A percentile compares a stretch with the other conserved stretches of the same genome.
Conservation (phyloP, 2,888 invertebrate genomes). For the Poecilus cupreus region DNA sequence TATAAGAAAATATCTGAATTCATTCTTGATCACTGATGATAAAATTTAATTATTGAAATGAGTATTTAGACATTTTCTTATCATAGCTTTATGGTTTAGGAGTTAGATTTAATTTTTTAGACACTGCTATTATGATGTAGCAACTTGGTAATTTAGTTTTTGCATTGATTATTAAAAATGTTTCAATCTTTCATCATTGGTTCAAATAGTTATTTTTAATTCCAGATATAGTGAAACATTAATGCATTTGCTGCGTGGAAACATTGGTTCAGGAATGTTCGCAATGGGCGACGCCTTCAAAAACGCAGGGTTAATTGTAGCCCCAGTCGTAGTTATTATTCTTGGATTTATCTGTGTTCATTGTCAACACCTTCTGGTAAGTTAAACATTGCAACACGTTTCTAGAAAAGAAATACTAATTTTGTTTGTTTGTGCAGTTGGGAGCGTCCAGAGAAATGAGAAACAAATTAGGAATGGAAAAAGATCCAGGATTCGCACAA, state of each 20-base stretch:
- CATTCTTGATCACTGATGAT: too few relatives aligned
- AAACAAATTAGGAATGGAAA: constrained; percentile 75
- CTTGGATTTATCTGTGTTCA: constrained; percentile 93
- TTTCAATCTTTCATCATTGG: too few relatives aligned
- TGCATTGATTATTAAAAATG: too few relatives aligned
- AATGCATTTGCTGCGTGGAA: constrained; percentile 95
- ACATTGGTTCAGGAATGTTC: constrained; percentile 96
- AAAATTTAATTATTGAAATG: too few relatives aligned
- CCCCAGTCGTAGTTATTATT: constrained; percentile 84
- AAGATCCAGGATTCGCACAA: constrained; percentile 84
- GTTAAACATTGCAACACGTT: constrained; percentile 64
- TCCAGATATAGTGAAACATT: constrained; percentile 89
- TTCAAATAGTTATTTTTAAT: neutral
- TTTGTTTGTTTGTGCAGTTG: constrained; percentile 73
- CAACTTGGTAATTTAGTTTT: too few relatives aligned
- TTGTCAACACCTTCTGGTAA: constrained; percentile 93
- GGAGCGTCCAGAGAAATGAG: constrained; percentile 82
- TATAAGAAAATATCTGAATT: too few relatives aligned
- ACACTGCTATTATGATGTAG: too few relatives aligned
- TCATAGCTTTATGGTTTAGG: too few relatives aligned
- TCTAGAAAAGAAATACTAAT: neutral
- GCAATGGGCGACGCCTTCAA: constrained; percentile 97
- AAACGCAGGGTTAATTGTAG: constrained; percentile 91
- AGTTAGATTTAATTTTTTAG: too few relatives aligned
- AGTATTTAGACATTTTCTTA: too few relatives aligned